These are phyloP conservation scores for Petromus typicus DNA, from an alignment of 2,113 vertebrate species.

Conservation along the genomic window DNA sequence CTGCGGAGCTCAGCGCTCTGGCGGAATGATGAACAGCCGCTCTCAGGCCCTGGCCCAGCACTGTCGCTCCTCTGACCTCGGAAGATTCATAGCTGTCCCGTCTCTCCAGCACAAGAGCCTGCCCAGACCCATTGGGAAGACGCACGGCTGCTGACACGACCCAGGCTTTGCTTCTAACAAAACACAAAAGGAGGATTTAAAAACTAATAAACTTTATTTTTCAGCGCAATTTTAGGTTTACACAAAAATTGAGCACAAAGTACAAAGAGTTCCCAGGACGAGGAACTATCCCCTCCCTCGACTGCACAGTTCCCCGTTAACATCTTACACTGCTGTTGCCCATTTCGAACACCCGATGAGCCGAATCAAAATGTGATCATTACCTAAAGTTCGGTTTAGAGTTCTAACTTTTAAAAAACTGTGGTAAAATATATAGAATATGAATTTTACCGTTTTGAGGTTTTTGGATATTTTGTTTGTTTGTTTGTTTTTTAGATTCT, in stretches of 20 bases:
- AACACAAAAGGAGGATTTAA: background rate
- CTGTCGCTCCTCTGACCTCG: background rate
- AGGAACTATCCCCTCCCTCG: accelerated
- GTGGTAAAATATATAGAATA: background rate
- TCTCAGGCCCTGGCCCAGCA: background rate
- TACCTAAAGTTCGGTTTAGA: background rate
- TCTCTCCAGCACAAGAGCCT: background rate
- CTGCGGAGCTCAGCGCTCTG: background rate
- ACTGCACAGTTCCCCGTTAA: too few species aligned
- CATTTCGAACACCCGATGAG: background rate
- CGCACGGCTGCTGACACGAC: background rate
- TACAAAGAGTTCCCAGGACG: background rate
- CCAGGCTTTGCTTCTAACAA: slow-evolving; percentile 1
- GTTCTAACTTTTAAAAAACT: background rate
- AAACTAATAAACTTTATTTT: background rate
- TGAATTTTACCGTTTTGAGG: background rate
- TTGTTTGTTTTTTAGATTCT: too few species aligned
- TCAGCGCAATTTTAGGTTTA: background rate
- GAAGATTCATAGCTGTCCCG: background rate
- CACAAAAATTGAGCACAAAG: background rate
- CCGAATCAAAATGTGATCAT: accelerated
- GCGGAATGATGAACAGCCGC: background rate
- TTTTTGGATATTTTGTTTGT: background rate
- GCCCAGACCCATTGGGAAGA: background rate
- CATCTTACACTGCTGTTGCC: accelerated